phyloP scores from a whole-genome alignment of 2,888 invertebrate genomes.

The Watsonalla binaria region DNA sequence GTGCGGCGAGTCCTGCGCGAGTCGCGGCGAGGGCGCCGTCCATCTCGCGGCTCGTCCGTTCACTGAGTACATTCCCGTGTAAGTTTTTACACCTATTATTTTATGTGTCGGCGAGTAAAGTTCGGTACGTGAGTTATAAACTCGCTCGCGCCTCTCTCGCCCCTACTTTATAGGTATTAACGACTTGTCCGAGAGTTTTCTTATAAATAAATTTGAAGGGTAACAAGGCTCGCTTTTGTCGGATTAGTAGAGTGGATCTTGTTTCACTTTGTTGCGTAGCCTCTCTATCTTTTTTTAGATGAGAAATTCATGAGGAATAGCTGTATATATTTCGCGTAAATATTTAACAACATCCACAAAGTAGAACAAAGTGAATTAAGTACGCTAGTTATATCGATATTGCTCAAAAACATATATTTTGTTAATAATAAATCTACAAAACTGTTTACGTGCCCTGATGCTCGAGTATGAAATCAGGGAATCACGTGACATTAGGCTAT shows the following conservation, averaged over 20 bases:
- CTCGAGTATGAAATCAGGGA: slow-evolving; percentile 40
- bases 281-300: slow-evolving; percentile 65
- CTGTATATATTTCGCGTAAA: slow-evolving; percentile 39
- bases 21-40: slow-evolving; percentile 47
- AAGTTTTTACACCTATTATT: slow-evolving; percentile 80
- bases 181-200: slow-evolving; percentile 80
- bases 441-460: slow-evolving; percentile 1
- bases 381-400: background rate
- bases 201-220: slow-evolving; percentile 80
- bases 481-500: slow-evolving; percentile 73
- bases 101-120: slow-evolving; percentile 79
- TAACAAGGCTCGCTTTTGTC: slow-evolving; percentile 79
- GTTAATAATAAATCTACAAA: too few relatives aligned
- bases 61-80: slow-evolving; percentile 79
- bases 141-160: slow-evolving; percentile 78
- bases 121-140: slow-evolving; percentile 80
- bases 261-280: slow-evolving; percentile 76
- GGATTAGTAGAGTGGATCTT: slow-evolving; percentile 79
- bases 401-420: background rate
- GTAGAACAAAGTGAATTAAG: background rate
- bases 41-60: slow-evolving; percentile 69
- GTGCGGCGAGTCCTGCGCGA: slow-evolving; percentile 23
- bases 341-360: slow-evolving; percentile 16
- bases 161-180: slow-evolving; percentile 80
- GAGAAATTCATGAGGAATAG: slow-evolving; percentile 55